A percentile compares a stretch with the other conserved stretches of the same genome.
phyloP scores from a whole-genome alignment of 1,140 invertebrate species.

The Cotesia chilonis region DNA sequence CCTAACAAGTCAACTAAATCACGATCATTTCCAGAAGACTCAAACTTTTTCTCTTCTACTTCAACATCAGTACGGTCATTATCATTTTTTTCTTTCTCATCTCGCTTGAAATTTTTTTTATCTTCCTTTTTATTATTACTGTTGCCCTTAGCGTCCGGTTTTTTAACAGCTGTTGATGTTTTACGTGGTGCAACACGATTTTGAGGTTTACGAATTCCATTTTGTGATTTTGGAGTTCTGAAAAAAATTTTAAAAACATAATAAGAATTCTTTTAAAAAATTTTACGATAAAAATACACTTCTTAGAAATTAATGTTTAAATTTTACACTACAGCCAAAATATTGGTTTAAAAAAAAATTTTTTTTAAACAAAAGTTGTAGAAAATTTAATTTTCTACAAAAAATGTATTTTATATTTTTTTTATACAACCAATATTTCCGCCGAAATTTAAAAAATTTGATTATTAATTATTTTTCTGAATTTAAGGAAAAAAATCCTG shows the following conservation, averaged over 20 bases:
- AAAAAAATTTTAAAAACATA: conserved; percentile 29
- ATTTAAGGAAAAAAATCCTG: too few species aligned
- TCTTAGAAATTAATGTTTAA: too few species aligned
- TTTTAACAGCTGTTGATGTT: conserved; percentile 53
- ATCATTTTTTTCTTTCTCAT: conserved; percentile 67
- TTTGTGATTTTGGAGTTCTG: conserved; percentile 56
- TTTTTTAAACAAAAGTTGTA: too few species aligned
- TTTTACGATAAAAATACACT: too few species aligned
- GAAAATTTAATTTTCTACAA: too few species aligned
- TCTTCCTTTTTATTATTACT: conserved; percentile 64
- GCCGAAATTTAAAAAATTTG: too few species aligned
- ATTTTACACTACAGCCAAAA: too few species aligned
- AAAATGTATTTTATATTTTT: too few species aligned
- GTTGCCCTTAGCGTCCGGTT: conserved; percentile 58
- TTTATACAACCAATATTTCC: too few species aligned
- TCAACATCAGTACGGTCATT: conserved; percentile 75
- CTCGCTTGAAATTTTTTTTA: conserved; percentile 67
- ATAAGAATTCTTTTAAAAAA: too few species aligned
- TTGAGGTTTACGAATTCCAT: conserved; percentile 65
- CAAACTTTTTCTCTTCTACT: conserved; percentile 89
- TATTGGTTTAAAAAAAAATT: too few species aligned
- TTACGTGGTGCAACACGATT: conserved; percentile 60
- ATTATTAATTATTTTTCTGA: too few species aligned
- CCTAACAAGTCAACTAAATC: conserved; percentile 94
- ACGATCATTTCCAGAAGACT: conserved; percentile 86